Evolutionary conservation across 37 sponge, comb jelly and placozoan genomes (phyloP).

Genomic region (Crambe crambe): DNA sequence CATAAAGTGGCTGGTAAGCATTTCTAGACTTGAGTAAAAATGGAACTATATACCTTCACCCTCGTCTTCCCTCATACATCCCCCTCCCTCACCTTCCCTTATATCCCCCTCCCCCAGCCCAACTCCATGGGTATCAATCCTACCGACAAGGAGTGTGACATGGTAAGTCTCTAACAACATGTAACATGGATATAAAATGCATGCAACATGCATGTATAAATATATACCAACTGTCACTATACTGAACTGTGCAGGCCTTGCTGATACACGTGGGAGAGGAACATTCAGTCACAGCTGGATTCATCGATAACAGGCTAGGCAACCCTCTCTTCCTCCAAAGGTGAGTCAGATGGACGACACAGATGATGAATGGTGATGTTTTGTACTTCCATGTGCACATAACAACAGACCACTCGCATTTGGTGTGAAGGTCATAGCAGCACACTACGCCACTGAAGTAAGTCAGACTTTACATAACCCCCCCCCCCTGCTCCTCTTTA

Average conservation of each 20-base stretch:
- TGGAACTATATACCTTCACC: no score
- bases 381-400: no score
- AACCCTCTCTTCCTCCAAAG: constrained; percentile 80
- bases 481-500: no score
- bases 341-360: constrained; percentile 11
- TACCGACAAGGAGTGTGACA: constrained; percentile 57
- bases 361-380: background rate
- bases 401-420: constrained; percentile 68
- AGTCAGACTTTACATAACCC: background rate
- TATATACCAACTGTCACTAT: no score
- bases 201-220: no score
- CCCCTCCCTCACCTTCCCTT: no score
- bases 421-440: constrained; percentile 89
- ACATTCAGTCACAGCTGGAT: constrained; percentile 84
- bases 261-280: constrained; percentile 83
- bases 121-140: constrained; percentile 88
- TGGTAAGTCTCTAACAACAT: constrained; percentile 32
- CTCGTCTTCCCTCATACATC: background rate
- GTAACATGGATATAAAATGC: no score
- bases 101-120: constrained; percentile 47
- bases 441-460: constrained; percentile 89
- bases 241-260: constrained; percentile 54
- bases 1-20: constrained; percentile 88
- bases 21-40: no score
- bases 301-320: constrained; percentile 79